phyloP scores from a whole-genome alignment of 2,888 invertebrate genomes.

The Entomobrya multifasciata region DNA sequence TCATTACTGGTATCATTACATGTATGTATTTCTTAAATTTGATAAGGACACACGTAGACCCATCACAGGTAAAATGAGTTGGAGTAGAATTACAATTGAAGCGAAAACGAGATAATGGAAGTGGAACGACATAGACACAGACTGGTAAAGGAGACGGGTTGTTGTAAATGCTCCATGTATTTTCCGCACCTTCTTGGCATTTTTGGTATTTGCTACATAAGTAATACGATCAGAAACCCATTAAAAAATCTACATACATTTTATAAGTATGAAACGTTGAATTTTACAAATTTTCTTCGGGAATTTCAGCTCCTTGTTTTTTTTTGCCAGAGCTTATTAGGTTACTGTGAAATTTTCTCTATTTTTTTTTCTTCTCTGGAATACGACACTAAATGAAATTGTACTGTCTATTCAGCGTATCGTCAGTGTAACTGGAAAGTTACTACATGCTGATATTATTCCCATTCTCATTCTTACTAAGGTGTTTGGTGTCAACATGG shows the following conservation, averaged over 20 bases:
- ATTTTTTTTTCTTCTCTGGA: background rate
- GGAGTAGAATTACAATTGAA: slow-evolving; percentile 13
- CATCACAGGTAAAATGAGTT: background rate
- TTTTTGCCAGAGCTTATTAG: background rate
- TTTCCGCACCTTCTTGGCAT: no score
- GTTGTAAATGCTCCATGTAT: no score
- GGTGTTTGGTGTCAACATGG: no score
- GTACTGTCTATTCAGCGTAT: background rate
- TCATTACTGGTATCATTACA: background rate
- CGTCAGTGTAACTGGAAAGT: background rate
- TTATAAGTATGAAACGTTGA: background rate
- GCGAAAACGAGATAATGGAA: slow-evolving; percentile 46
- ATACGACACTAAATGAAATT: background rate
- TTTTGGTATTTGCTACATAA: background rate
- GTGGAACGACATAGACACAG: slow-evolving; percentile 5
- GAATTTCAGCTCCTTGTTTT: no score
- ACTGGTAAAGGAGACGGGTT: no score
- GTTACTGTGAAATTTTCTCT: background rate
- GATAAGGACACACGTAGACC: no score
- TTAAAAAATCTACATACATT: background rate
- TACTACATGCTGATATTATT: background rate
- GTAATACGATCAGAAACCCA: slow-evolving; percentile 13
- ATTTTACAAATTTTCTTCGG: no score
- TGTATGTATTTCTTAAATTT: background rate
- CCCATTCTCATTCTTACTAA: background rate